Evolutionary conservation across 2,888 invertebrate species (phyloP).

Genomic region (Xestobium rufovillosum): DNA sequence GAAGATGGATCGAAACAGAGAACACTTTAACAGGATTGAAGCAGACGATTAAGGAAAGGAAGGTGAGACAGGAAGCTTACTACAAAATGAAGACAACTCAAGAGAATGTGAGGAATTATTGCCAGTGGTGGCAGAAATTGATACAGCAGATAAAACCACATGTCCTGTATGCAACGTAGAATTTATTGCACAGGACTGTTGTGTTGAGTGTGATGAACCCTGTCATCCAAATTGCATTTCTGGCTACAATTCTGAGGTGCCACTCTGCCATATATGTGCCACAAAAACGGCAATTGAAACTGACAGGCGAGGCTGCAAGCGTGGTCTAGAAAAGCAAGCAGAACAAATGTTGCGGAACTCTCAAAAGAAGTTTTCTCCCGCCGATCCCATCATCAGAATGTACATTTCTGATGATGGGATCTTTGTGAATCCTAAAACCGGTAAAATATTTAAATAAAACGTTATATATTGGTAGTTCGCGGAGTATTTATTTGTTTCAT

Average conservation of each 20-base stretch:
- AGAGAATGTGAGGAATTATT: conserved; percentile 1
- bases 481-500: not conserved
- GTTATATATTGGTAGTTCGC: too few species aligned
- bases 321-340: conserved; percentile 1
- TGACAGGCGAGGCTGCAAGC: conserved; percentile 2
- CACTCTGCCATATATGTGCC: conserved; percentile 1
- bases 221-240: not conserved
- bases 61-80: too few species aligned
- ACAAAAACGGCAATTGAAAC: conserved; percentile 1
- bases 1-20: conserved; percentile 3
- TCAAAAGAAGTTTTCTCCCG: conserved; percentile 2
- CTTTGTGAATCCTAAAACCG: too few species aligned
- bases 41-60: too few species aligned
- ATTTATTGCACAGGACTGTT: too few species aligned
- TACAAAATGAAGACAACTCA: conserved; percentile 1
- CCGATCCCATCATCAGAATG: too few species aligned
- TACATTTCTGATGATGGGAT: too few species aligned
- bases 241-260: conserved; percentile 3
- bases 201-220: conserved; percentile 2
- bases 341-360: too few species aligned
- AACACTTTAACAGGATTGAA: conserved; percentile 3
- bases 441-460: too few species aligned
- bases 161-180: not conserved
- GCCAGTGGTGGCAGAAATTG: too few species aligned
- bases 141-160: not conserved